Evolutionary conservation across 2,888 invertebrate genomes (phyloP).

Genomic region (Tanypteryx hageni): DNA sequence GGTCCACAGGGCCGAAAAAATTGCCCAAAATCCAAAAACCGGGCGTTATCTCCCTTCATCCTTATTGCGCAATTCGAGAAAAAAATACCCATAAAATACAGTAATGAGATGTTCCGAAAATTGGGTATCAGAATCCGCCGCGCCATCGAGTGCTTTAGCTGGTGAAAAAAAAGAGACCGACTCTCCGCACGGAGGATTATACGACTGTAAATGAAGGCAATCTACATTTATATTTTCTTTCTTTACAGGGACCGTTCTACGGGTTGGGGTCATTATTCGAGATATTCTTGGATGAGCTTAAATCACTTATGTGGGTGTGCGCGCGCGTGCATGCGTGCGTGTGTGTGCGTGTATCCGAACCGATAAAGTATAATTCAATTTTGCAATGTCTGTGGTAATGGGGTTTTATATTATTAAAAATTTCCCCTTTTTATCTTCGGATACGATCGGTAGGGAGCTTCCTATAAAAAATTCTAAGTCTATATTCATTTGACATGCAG

Average conservation of each 20-base stretch:
- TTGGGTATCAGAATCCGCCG: conserved; percentile 58
- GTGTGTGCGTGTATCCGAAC: conserved; percentile 2
- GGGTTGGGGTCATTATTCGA: conserved; percentile 51
- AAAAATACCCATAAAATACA: conserved; percentile 59
- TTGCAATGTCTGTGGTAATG: conserved; percentile 48
- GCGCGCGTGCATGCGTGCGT: background rate
- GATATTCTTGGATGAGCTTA: conserved; percentile 57
- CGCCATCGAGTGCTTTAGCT: conserved; percentile 62
- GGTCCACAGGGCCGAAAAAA: conserved; percentile 16
- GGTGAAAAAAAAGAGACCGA: conserved; percentile 41
- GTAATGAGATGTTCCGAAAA: conserved; percentile 64
- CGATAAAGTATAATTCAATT: conserved; percentile 62
- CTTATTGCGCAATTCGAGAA: conserved; percentile 62
- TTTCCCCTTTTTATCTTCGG: background rate
- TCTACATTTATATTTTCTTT: conserved; percentile 63
- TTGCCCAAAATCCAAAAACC: conserved; percentile 44
- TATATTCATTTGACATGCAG: conserved; percentile 54
- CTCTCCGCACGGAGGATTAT: conserved; percentile 51
- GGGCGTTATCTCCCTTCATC: conserved; percentile 48
- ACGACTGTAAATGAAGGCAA: conserved; percentile 60
- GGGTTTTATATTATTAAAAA: conserved; percentile 40
- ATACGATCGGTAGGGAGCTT: background rate
- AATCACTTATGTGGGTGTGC: conserved; percentile 39
- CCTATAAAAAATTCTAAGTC: conserved; percentile 19
- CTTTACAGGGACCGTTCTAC: conserved; percentile 52